Evolutionary conservation across 2,888 invertebrate genomes (phyloP).

Genomic region (Cepaea hortensis): DNA sequence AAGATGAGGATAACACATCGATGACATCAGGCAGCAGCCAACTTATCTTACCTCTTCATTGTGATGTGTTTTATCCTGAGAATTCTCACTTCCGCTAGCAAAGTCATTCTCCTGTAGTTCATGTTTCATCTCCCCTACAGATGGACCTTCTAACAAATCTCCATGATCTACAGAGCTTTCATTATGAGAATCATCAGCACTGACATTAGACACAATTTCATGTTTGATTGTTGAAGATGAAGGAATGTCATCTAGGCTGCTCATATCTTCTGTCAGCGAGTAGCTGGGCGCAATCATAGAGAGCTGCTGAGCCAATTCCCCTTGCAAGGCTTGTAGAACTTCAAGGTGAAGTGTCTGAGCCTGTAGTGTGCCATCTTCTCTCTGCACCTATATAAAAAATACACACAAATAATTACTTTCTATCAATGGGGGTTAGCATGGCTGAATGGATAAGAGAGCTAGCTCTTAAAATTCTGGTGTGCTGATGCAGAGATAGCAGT

Average conservation of each 20-base stretch:
- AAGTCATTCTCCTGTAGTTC: background rate
- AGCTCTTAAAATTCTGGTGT: too few species aligned
- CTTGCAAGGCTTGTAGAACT: slow-evolving; percentile 50
- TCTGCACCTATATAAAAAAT: slow-evolving; percentile 38
- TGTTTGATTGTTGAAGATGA: slow-evolving; percentile 31
- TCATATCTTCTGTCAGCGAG: slow-evolving; percentile 1
- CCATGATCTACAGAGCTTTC: background rate
- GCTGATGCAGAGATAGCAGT: too few species aligned
- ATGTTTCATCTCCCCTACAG: background rate
- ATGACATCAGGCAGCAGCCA: too few species aligned
- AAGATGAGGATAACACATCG: too few species aligned
- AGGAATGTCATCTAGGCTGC: slow-evolving; percentile 16
- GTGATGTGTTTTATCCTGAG: background rate
- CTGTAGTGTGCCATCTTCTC: slow-evolving; percentile 50
- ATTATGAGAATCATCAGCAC: slow-evolving; percentile 12
- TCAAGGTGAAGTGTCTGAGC: slow-evolving; percentile 49
- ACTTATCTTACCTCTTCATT: slow-evolving; percentile 17
- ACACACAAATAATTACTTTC: too few species aligned
- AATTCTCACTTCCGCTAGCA: background rate
- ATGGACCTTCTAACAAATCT: background rate
- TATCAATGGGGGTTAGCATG: too few species aligned
- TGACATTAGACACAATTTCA: background rate
- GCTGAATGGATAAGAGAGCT: too few species aligned
- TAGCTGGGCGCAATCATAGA: slow-evolving; percentile 22
- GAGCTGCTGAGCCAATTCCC: slow-evolving; percentile 34